Percentiles rank a stretch among this genome's conserved stretches.
Conservation (phyloP, 2,797 vertebrate species). For the Enteromius afrohamiltoni region DNA sequence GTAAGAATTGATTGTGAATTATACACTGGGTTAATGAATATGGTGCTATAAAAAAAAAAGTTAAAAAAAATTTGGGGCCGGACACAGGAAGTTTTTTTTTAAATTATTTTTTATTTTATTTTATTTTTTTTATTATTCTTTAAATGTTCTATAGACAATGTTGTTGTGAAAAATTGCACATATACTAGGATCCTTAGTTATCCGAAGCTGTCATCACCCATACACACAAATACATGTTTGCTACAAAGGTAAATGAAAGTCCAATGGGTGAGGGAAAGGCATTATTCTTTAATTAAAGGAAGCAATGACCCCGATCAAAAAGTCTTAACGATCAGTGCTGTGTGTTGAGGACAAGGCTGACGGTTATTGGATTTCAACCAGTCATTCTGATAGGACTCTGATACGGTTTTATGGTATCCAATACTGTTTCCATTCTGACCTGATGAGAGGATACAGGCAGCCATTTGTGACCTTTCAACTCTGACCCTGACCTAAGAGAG, state of each 20-base stretch:
- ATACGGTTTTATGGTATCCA: constrained; percentile 77
- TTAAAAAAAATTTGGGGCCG: neutral
- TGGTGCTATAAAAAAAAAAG: neutral
- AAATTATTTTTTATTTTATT: too few relatives aligned
- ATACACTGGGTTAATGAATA: neutral
- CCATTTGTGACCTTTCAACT: constrained; percentile 83
- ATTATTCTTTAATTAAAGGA: constrained; percentile 78
- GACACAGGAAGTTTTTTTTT: neutral
- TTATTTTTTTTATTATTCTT: neutral
- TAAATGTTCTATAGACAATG: neutral
- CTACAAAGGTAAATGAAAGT: constrained; percentile 76
- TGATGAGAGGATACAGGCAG: constrained; percentile 82
- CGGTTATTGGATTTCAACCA: constrained; percentile 80
- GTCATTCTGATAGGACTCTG: constrained; percentile 72
- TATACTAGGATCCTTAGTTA: constrained; percentile 1
- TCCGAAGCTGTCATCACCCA: constrained; percentile 23
- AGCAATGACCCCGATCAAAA: constrained; percentile 77
- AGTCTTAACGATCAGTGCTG: constrained; percentile 68
- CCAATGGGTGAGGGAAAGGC: constrained; percentile 69
- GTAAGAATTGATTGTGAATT: neutral
- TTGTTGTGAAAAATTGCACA: neutral
- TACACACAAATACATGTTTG: constrained; percentile 64
- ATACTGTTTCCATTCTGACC: constrained; percentile 70
- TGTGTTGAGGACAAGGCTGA: constrained; percentile 68
- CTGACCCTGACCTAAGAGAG: constrained; percentile 77